Base-by-base conservation (phyloP, 2,113 vertebrate genomes). In the Xyrauchen texanus region DNA sequence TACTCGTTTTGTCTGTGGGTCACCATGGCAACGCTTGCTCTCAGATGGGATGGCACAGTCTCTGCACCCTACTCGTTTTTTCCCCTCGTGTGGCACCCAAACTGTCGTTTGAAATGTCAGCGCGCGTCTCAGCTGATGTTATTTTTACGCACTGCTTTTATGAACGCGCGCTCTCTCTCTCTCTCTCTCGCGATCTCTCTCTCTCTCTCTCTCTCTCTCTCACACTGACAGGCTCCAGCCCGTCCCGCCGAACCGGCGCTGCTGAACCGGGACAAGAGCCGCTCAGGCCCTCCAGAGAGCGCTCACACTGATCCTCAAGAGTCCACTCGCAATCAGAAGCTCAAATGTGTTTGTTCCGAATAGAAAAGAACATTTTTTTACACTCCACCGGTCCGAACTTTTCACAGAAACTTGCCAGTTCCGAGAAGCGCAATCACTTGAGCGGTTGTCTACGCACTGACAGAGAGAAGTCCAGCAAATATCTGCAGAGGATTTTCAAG, bases 21-120 rank as follows among this genome's bases (percentile, higher is more conserved):
- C 94, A 93, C 93, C 95, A 96, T 96, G 94, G 95, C 93, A 92
- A 96, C 95, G 90, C 84, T 89, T 89, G 90, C 90, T 91, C 90
- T 88, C 90, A 88, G 91, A 86, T 79, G 77, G 82, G 75, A 73
- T 63, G 78, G 74, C 51, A 52, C 10, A 57, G 49, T 47, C 65
- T 47, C 57, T 66, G 11, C 51, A 52, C 60, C n/a, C 66, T 69
- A 46, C 69, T 75, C 77, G 80, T 77, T 68, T 68, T 78, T 53
- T 68, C 65, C 81, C 69, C 53, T 70, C 82, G 67, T 52, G 75
- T 81, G 75, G 53, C 73, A 74, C 58, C 57, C 71, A 74, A 74
- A 71, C 45, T 65, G 66, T 57, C 86, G 86, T 90, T 91, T 89
- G 66, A 88, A 90, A 91, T 88, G 90, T 91, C 89, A 91, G 87